Evolutionary conservation across 2,888 invertebrate species (phyloP).

Genomic region (Pedicia rivosa): DNA sequence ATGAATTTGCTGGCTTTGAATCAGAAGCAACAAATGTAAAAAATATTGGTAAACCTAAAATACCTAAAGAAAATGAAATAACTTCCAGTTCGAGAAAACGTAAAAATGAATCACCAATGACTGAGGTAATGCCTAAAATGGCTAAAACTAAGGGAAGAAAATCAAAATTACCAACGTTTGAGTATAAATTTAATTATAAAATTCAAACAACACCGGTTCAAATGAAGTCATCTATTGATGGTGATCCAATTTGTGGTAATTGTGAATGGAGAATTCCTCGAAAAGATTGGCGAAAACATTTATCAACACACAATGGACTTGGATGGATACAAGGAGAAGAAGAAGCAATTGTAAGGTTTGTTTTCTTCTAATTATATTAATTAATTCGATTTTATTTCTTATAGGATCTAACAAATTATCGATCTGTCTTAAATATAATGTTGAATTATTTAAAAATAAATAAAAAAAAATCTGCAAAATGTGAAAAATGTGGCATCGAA

Average conservation of each 20-base stretch:
- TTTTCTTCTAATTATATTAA: neutral
- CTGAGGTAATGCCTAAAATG: no score
- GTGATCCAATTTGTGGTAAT: conserved; percentile 22
- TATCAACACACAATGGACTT: conserved; percentile 24
- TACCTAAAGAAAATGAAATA: no score
- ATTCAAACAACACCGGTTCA: no score
- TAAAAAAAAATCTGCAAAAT: conserved; percentile 15
- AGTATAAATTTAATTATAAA: no score
- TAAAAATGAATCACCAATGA: no score
- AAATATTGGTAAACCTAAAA: no score
- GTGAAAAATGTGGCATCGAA: conserved; percentile 20
- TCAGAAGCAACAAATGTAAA: no score
- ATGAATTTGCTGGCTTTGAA: no score
- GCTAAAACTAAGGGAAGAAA: no score
- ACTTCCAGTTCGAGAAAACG: no score
- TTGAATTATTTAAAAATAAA: conserved; percentile 14
- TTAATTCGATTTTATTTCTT: neutral
- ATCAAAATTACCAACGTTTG: no score
- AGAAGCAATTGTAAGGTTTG: conserved; percentile 16
- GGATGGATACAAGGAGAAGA: conserved; percentile 21
- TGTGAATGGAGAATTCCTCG: conserved; percentile 18
- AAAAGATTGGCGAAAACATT: conserved; percentile 18
- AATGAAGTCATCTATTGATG: no score
- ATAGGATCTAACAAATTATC: conserved; percentile 16
- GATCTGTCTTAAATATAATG: conserved; percentile 15